Conservation (phyloP, 2,888 invertebrate genomes). For the Drosophila parthenogenetica region DNA sequence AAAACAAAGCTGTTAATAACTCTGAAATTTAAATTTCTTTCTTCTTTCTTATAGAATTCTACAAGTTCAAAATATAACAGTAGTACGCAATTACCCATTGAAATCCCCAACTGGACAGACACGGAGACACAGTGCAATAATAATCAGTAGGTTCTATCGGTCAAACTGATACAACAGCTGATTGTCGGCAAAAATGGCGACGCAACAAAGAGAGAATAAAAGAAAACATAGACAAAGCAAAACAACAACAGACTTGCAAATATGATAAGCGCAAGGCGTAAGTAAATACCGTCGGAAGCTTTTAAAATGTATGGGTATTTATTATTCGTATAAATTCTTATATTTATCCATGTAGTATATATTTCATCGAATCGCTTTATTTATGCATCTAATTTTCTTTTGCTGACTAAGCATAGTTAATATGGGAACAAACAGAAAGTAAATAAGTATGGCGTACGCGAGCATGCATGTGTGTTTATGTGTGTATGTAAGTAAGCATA, state of each 20-base stretch:
- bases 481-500: slow-evolving; percentile 26
- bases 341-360: slow-evolving; percentile 28
- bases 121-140: background rate
- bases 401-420: slow-evolving; percentile 67
- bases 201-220: slow-evolving; percentile 37
- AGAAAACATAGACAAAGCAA: slow-evolving; percentile 26
- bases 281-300: slow-evolving; percentile 14
- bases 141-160: slow-evolving; percentile 45
- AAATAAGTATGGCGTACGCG: slow-evolving; percentile 68
- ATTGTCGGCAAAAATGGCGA: slow-evolving; percentile 52
- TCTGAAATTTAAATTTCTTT: background rate
- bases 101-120: background rate
- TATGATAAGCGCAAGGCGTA: slow-evolving; percentile 40
- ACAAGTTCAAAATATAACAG: background rate
- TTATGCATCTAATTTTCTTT: slow-evolving; percentile 52
- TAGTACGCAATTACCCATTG: slow-evolving; percentile 38
- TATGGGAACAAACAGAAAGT: slow-evolving; percentile 47
- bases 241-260: slow-evolving; percentile 34
- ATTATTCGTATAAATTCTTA: slow-evolving; percentile 26
- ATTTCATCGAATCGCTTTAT: slow-evolving; percentile 39
- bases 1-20: background rate
- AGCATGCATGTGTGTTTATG: slow-evolving; percentile 40
- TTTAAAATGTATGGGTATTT: slow-evolving; percentile 1
- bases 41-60: background rate
- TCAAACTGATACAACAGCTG: slow-evolving; percentile 71